Evolutionary conservation across 2,797 vertebrate species (phyloP), one percentile per base, ranked within the genome.

Genomic region (Oreochromis mossambicus): DNA sequence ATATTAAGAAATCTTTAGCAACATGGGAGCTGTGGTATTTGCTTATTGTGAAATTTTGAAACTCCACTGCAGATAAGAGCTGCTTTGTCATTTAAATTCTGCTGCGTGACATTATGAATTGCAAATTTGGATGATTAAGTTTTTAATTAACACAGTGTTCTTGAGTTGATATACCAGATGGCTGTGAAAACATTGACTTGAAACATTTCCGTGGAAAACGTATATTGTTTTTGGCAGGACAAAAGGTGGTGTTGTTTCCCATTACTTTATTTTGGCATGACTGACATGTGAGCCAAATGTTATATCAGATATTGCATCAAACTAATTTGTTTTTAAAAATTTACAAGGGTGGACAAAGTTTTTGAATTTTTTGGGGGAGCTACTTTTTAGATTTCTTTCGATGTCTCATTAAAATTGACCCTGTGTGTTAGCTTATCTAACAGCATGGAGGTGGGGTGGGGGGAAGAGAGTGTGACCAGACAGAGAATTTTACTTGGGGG

Each of bases 101-200:
- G 8, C 38, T 15, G 51, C 19, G 41, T 56, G 29, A 10, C n/a
- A 7, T n/a, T 24, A 76, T 63, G 34, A 84, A 70, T 83, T 56
- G 68, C 50, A 87, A 68, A 80, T 87, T 75, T 77, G 50, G 24
- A 76, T 63, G 66, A 86, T 79, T 76, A 61, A 6, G 19, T 77
- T 84, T 90, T 87, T 83, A 86, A 89, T 86, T 81, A 66, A 66
- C n/a, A 50, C 26, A 5, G 14, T 77, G 21, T 21, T 78, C 76
- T 79, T 61, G 24, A 82, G 73, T 85, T 73, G 52, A 77, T 81
- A 15, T 43, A 52, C 41, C 41, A 85, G 86, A 77, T 54, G 36
- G 21, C 55, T 19, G 38, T 56, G 58, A n/a, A 85, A 83, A 79
- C 58, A 43, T 61, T 26, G 26, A 56, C 10, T 52, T 34, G 6